Evolutionary conservation across 2,888 invertebrate species (phyloP).

Genomic region (Abrostola triplasia): DNA sequence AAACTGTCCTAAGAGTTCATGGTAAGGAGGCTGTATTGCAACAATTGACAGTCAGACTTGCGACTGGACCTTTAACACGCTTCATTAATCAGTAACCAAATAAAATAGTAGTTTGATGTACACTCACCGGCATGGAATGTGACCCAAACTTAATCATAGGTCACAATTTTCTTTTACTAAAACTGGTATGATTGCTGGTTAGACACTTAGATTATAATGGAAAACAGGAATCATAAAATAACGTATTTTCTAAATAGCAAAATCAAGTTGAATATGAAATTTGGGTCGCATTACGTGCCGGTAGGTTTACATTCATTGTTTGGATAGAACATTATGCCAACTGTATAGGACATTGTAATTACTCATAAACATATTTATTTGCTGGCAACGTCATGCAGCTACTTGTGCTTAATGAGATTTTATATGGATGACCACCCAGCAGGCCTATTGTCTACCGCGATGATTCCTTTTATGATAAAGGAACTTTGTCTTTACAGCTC

Average conservation of each 20-base stretch:
- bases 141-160: too few species aligned
- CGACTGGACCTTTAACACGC: not conserved
- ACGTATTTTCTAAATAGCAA: too few species aligned
- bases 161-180: too few species aligned
- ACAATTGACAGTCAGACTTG: not conserved
- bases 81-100: conserved; percentile 6
- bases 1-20: too few species aligned
- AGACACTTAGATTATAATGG: too few species aligned
- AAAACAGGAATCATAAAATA: too few species aligned
- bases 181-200: too few species aligned
- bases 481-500: conserved; percentile 5
- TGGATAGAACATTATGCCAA: conserved; percentile 6
- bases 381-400: conserved; percentile 32
- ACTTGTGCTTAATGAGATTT: conserved; percentile 42
- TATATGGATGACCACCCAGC: conserved; percentile 41
- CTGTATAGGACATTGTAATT: conserved; percentile 25
- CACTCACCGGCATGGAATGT: too few species aligned
- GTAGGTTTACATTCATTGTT: not conserved
- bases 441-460: conserved; percentile 28
- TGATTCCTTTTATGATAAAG: conserved; percentile 20
- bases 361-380: conserved; percentile 37
- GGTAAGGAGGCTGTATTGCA: conserved; percentile 1
- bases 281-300: too few species aligned
- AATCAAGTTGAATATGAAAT: too few species aligned
- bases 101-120: not conserved